phyloP scores from a whole-genome alignment of 2,113 vertebrate species.

The Geococcyx californianus region DNA sequence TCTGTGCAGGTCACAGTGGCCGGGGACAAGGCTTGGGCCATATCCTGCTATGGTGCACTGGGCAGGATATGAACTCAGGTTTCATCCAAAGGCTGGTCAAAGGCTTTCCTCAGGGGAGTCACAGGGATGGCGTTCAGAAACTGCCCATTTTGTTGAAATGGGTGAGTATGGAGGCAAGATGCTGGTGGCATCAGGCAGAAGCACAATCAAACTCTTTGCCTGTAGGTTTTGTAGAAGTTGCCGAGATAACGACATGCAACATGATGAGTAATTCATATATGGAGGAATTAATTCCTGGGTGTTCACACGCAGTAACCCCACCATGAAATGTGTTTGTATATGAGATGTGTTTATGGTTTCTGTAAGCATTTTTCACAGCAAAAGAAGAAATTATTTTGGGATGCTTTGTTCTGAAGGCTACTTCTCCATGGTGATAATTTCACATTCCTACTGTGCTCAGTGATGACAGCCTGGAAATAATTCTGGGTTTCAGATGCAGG shows the following conservation, averaged over 20 bases:
- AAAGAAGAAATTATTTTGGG: neutral
- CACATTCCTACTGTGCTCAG: neutral
- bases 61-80: neutral
- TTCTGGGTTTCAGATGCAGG: neutral
- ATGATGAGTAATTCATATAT: neutral
- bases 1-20: neutral
- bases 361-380: neutral
- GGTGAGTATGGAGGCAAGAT: neutral
- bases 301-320: neutral
- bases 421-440: conserved; percentile 35
- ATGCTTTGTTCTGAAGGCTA: neutral
- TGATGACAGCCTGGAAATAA: neutral
- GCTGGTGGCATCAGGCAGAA: neutral
- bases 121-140: neutral
- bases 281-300: neutral
- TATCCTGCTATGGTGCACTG: neutral
- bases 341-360: neutral
- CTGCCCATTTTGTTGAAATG: neutral
- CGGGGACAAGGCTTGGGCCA: fast-evolving
- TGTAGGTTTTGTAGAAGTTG: neutral
- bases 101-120: neutral
- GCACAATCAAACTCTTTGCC: neutral
- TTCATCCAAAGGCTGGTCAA: neutral
- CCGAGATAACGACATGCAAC: neutral
- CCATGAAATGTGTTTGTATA: neutral